These are phyloP conservation scores for Nycticebus coucang DNA, from an alignment of 2,113 vertebrate genomes.

Conservation along the genomic window DNA sequence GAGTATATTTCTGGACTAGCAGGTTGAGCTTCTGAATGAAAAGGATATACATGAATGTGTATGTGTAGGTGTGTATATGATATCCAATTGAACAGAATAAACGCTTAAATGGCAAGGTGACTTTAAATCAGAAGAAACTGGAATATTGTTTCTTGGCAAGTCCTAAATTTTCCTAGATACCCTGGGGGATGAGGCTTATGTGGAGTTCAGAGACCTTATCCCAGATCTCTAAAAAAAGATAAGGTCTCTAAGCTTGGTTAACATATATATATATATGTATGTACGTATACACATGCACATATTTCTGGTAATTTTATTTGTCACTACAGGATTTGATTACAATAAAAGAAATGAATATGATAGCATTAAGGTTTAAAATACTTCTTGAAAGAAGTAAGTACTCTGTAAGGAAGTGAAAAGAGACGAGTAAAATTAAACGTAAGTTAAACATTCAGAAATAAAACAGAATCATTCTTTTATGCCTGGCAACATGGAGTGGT, in stretches of 20 bases:
- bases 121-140: neutral
- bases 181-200: neutral
- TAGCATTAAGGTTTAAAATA: neutral
- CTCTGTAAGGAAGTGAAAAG: neutral
- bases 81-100: neutral
- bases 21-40: neutral
- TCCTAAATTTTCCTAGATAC: neutral
- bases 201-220: neutral
- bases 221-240: too few relatives aligned
- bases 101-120: neutral
- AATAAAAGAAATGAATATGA: constrained; percentile 21
- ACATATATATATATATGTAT: too few relatives aligned
- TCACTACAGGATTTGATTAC: neutral
- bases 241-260: too few relatives aligned
- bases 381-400: constrained; percentile 21
- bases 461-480: neutral
- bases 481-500: neutral
- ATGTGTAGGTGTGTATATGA: neutral
- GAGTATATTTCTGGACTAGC: neutral
- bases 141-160: neutral
- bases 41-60: neutral
- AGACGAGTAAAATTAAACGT: neutral
- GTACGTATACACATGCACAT: neutral
- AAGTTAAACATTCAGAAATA: neutral
- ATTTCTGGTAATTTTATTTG: constrained; percentile 7